A percentile compares a stretch with the other conserved stretches of the same genome.
Evolutionary conservation across 1,140 invertebrate species (phyloP).

Genomic region (Eciton burchellii): DNA sequence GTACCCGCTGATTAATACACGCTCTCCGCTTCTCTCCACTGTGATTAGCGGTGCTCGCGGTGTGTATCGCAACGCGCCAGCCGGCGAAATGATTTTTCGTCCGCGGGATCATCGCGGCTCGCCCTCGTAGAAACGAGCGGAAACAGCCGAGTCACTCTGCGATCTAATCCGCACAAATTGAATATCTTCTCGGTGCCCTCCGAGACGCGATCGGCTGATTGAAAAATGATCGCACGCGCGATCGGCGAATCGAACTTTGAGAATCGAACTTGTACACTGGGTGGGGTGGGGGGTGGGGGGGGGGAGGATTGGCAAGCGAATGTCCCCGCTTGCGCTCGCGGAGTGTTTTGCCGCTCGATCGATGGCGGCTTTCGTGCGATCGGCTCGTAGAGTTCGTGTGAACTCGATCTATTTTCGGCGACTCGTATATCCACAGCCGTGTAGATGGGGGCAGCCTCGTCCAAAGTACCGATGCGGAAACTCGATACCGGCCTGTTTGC

Average conservation of each 20-base stretch:
- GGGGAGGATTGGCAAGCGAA: too few species aligned
- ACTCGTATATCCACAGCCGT: constrained; percentile 65
- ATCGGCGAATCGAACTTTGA: too few species aligned
- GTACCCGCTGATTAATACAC: constrained; percentile 62
- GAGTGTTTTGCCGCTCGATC: constrained; percentile 57
- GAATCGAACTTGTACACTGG: too few species aligned
- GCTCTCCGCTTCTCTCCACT: not conserved
- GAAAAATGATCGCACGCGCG: too few species aligned
- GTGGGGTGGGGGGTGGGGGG: too few species aligned
- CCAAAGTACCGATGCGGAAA: constrained; percentile 74
- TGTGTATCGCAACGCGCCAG: constrained; percentile 19
- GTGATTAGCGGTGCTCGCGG: constrained; percentile 42
- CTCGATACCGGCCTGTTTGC: constrained; percentile 71
- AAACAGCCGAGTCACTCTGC: constrained; percentile 1
- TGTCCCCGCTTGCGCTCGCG: too few species aligned
- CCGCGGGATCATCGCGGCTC: too few species aligned
- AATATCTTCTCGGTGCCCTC: constrained; percentile 23
- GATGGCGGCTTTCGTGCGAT: constrained; percentile 77
- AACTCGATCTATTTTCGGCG: constrained; percentile 79
- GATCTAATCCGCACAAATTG: constrained; percentile 22
- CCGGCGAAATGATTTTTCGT: constrained; percentile 35
- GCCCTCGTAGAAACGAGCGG: constrained; percentile 2
- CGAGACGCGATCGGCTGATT: too few species aligned
- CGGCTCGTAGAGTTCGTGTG: constrained; percentile 76
- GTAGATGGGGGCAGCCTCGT: constrained; percentile 68